Conservation (phyloP, 2,113 vertebrate genomes). For the Oreochromis aureus region DNA sequence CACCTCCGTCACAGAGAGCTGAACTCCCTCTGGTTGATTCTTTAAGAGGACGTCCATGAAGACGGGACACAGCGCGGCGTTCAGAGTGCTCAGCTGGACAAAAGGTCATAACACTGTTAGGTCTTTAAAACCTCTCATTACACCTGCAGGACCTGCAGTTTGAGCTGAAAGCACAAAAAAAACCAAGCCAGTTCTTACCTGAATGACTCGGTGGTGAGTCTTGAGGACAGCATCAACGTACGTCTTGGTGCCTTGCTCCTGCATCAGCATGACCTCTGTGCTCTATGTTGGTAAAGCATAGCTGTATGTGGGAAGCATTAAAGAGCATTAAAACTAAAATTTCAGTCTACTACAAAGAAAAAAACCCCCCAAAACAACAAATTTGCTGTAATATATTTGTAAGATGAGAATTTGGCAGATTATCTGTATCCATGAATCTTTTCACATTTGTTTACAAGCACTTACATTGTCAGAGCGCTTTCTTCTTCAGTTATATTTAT, state of each 20-base stretch:
- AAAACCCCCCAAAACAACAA: background rate
- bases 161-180: background rate
- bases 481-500: background rate
- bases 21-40: constrained; percentile 88
- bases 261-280: constrained; percentile 78
- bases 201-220: constrained; percentile 83
- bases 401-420: background rate
- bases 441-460: background rate
- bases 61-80: constrained; percentile 72
- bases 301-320: constrained; percentile 54
- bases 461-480: background rate
- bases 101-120: fast-evolving
- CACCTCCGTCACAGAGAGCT: constrained; percentile 81
- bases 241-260: constrained; percentile 82
- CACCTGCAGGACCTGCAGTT: background rate
- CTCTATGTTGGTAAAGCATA: constrained; percentile 86
- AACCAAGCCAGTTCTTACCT: constrained; percentile 69
- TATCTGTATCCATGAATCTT: background rate
- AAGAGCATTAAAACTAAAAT: background rate
- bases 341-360: background rate
- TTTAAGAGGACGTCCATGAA: constrained; percentile 83
- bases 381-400: background rate
- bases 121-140: fast-evolving
- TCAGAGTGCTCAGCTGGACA: constrained; percentile 75
- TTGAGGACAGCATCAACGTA: constrained; percentile 79